These are phyloP conservation scores for Phrynocephalus guinanensis DNA, from an alignment of 2,797 vertebrate genomes.

Conservation along the genomic window DNA sequence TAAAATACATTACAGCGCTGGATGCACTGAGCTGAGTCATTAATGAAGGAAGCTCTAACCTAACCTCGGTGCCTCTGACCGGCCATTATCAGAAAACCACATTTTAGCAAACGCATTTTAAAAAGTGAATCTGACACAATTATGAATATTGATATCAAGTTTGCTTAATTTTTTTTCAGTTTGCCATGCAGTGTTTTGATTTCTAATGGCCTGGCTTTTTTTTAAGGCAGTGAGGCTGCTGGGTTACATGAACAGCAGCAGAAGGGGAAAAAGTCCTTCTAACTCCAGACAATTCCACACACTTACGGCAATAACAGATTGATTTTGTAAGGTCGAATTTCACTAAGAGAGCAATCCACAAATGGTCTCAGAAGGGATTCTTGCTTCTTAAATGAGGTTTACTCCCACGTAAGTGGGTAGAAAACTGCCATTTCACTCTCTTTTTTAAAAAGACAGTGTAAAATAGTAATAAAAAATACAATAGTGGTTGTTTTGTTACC, in stretches of 20 bases:
- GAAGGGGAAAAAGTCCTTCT: conserved; percentile 61
- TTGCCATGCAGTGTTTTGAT: conserved; percentile 60
- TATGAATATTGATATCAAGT: conserved; percentile 80
- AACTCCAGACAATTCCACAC: conserved; percentile 66
- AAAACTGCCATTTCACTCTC: background rate
- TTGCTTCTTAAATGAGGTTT: background rate
- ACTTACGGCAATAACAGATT: conserved; percentile 48
- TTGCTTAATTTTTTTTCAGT: conserved; percentile 76
- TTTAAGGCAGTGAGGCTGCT: conserved; percentile 62
- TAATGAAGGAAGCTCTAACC: conserved; percentile 78
- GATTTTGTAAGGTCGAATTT: conserved; percentile 66
- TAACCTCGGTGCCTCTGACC: conserved; percentile 81
- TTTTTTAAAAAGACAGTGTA: conserved; percentile 47
- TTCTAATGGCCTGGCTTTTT: conserved; percentile 69
- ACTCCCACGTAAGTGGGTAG: background rate
- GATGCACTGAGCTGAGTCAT: conserved; percentile 84
- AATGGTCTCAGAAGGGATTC: background rate
- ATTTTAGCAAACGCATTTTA: conserved; percentile 74
- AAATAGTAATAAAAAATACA: conserved; percentile 33
- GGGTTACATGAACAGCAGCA: conserved; percentile 42
- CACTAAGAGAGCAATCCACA: conserved; percentile 12
- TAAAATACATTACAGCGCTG: conserved; percentile 90
- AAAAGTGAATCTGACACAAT: conserved; percentile 76
- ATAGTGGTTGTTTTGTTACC: conserved; percentile 20
- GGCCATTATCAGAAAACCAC: conserved; percentile 72